Percentiles rank a stretch among this genome's conserved stretches.
Evolutionary conservation across 2,888 invertebrate species (phyloP).

Genomic region (Pyrocoelia pectoralis): DNA sequence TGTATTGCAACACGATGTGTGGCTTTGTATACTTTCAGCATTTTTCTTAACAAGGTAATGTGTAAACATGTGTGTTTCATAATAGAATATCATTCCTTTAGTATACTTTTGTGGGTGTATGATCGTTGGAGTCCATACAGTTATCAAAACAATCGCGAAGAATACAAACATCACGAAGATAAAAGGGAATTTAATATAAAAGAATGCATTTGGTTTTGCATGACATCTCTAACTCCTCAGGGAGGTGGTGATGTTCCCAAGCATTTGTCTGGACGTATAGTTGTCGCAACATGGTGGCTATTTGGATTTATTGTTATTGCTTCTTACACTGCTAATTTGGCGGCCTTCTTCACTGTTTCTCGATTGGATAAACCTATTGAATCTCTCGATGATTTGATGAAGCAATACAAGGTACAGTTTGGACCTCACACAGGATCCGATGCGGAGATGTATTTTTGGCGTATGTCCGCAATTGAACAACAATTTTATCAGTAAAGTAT

Average conservation of each 20-base stretch:
- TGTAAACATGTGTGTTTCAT: not conserved
- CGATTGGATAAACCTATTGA: slow-evolving; percentile 92
- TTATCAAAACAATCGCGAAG: slow-evolving; percentile 92
- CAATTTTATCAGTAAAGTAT: slow-evolving; percentile 86
- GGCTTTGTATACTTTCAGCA: slow-evolving; percentile 94
- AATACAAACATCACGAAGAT: slow-evolving; percentile 91
- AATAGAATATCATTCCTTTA: slow-evolving; percentile 51
- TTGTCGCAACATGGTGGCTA: slow-evolving; percentile 99
- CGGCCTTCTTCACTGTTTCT: slow-evolving; percentile 95
- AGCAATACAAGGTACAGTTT: slow-evolving; percentile 92
- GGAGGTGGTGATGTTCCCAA: slow-evolving; percentile 97
- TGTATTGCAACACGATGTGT: slow-evolving; percentile 94
- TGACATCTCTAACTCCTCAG: slow-evolving; percentile 96
- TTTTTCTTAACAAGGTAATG: slow-evolving; percentile 90
- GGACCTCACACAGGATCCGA: slow-evolving; percentile 89
- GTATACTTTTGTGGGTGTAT: slow-evolving; percentile 94
- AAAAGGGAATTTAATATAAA: slow-evolving; percentile 94
- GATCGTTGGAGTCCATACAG: slow-evolving; percentile 98
- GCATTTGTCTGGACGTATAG: slow-evolving; percentile 91
- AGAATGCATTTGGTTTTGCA: slow-evolving; percentile 98
- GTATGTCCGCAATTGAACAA: slow-evolving; percentile 96
- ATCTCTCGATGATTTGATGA: slow-evolving; percentile 93
- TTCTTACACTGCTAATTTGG: slow-evolving; percentile 97
- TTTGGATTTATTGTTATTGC: slow-evolving; percentile 99
- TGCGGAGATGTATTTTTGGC: slow-evolving; percentile 92